Percentiles rank a stretch among this genome's conserved stretches.
Conservation (phyloP, 2,888 invertebrate species). For the Blastobasis lacticolella region DNA sequence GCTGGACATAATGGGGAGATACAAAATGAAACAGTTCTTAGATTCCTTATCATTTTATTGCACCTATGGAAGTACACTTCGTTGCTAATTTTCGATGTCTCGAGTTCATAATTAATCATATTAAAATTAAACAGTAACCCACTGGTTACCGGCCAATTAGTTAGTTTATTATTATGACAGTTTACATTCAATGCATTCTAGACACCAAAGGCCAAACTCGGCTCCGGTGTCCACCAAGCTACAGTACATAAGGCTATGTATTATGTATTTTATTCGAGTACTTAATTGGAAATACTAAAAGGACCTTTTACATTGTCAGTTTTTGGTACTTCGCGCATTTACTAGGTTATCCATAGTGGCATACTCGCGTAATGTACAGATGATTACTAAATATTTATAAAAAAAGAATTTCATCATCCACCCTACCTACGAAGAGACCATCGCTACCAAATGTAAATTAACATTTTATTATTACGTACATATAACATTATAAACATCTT, state of each 20-base stretch:
- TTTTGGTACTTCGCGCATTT: too few species aligned
- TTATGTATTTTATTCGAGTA: too few species aligned
- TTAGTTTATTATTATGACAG: constrained; percentile 26
- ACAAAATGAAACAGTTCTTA: constrained; percentile 24
- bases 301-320: too few species aligned
- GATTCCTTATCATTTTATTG: constrained; percentile 62
- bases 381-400: neutral
- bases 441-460: constrained; percentile 7
- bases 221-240: too few species aligned
- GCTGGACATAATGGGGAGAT: too few species aligned
- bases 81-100: constrained; percentile 57
- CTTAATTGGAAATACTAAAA: too few species aligned
- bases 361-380: neutral
- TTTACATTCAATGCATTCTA: too few species aligned
- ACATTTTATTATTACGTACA: constrained; percentile 13
- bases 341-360: too few species aligned
- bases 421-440: constrained; percentile 15
- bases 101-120: constrained; percentile 24
- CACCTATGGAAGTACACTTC: constrained; percentile 71
- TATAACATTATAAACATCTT: constrained; percentile 28
- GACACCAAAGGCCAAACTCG: too few species aligned
- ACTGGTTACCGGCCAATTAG: constrained; percentile 14
- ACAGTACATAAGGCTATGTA: too few species aligned
- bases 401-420: constrained; percentile 2
- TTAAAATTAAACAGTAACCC: constrained; percentile 13